Base-by-base conservation (phyloP, 2,113 vertebrate species). In the Piprites chloris region DNA sequence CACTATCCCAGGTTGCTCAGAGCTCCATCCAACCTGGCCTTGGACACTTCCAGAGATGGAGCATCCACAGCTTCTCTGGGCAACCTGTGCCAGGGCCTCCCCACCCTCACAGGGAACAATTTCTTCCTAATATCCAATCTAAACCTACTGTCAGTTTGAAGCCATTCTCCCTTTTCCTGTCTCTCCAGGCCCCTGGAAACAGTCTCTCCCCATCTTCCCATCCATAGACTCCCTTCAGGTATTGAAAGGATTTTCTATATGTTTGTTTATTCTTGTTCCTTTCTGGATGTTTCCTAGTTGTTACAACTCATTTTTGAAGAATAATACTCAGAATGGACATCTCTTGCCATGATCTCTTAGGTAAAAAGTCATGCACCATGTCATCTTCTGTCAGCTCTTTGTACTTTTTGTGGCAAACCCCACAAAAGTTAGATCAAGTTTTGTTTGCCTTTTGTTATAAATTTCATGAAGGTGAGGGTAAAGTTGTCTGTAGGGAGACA, bases 31-130 rank as follows among this genome's bases (percentile, higher is more conserved):
- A 67, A 0, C 46, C 23, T 52, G 33, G 33, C 7, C 18, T 52
- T 0, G 23, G 0, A 3, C 33, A 67, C 4, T 74, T 0, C 35
- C 27, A 81, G 59, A 27, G 9, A 50, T 42, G 19, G 27, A 22
- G 11, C 32, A 89, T 14, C 9, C 52, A 44, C 50, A 66, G 44
- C 44, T 58, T 1, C 52, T 74, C 44, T 66, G 37, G 30, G 5
- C 0, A 65, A 14, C 42, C 17, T 65, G 26, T 80, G 26, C 35
- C 67, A 42, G 50, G 16, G 42, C 8, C 50, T 58, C 26, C 0
- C 0, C 32, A 50, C 17, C 32, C 42, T 73, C 37, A 16, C 18
- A 81, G 37, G 32, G 3, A 42, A 33, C 0, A 52, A 59, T n/a
- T 59, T 24, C 52, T 37, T 50, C 27, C 8, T 0, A 0, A 39